phyloP scores from a whole-genome alignment of 2,888 invertebrate species.

The Lobophora halterata region DNA sequence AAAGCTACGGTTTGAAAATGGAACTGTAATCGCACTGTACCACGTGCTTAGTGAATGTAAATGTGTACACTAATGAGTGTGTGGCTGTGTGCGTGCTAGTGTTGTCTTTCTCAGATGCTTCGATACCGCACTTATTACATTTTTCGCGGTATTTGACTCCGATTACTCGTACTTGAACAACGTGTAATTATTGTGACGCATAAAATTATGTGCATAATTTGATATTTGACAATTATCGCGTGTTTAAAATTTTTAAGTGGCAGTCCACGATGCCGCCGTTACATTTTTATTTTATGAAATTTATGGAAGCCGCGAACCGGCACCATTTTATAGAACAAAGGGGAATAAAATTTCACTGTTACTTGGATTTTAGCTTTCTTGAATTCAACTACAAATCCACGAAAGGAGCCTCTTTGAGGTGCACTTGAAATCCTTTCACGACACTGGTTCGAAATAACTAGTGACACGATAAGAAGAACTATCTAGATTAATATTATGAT shows the following conservation, averaged over 20 bases:
- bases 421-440: no score
- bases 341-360: no score
- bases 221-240: slow-evolving; percentile 21
- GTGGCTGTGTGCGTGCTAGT: slow-evolving; percentile 60
- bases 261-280: slow-evolving; percentile 1
- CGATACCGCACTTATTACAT: slow-evolving; percentile 43
- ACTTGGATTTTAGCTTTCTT: no score
- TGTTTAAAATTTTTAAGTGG: slow-evolving; percentile 10
- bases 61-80: slow-evolving; percentile 75
- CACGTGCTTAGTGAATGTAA: slow-evolving; percentile 75
- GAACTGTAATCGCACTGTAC: slow-evolving; percentile 55
- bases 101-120: slow-evolving; percentile 51
- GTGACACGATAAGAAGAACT: no score
- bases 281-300: background rate
- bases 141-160: slow-evolving; percentile 41
- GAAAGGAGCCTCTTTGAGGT: no score
- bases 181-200: slow-evolving; percentile 23
- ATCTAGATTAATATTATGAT: no score
- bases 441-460: no score
- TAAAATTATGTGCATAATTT: slow-evolving; percentile 28
- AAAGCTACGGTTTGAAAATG: slow-evolving; percentile 46
- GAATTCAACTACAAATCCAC: no score
- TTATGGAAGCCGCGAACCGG: background rate
- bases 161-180: slow-evolving; percentile 26
- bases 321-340: no score